Base-by-base conservation (phyloP, 2,113 vertebrate species). In the Lycocorax pyrrhopterus region DNA sequence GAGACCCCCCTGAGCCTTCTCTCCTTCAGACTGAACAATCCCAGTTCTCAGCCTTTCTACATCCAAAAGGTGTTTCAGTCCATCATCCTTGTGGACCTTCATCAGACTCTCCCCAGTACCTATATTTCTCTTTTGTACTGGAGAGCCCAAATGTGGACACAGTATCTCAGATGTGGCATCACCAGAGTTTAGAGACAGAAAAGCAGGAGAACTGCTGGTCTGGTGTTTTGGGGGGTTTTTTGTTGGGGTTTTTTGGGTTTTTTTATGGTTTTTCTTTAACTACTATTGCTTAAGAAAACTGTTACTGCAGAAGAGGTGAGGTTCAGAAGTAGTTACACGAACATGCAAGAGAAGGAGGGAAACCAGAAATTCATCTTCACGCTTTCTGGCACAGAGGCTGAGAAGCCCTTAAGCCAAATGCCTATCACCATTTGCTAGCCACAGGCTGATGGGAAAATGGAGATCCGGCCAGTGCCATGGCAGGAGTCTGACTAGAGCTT, bases 391-490 rank as follows among this genome's bases (percentile, higher is more conserved):
- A 79, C 22, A 68, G 37, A 8, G 37, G 25, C 6, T 17, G 18
- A 87, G 74, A 89, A 82, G 44, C 22, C 39, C 60, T 82, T 51
- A 64, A 68, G 27, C 16, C 62, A 75, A 89, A 78, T 32, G 37
- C 30, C 46, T 72, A 44, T 29, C 13, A 68, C 29, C 13, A 44
- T 33, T 75, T 77, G 19, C 56, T 16, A 79, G 49, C 49, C 56
- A 73, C 49, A 37, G 29, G 49, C n/a, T 85, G 37, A 85, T 53
- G 16, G 52, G 49, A 44, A 88, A 64, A 76, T 1, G 12, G 22
- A 96, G 51, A 56, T 41, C 17, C 0, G 0, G 29, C 29, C 66
- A 90, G 46, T 0, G 1, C 37, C 63, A 76, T 0, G 0, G 25
- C 56, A 89, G 27, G 21, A 74, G 16, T 15, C 47, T 43, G 55